phyloP scores from a whole-genome alignment of 2,113 vertebrate species.

The Rhodinocichla rosea region DNA sequence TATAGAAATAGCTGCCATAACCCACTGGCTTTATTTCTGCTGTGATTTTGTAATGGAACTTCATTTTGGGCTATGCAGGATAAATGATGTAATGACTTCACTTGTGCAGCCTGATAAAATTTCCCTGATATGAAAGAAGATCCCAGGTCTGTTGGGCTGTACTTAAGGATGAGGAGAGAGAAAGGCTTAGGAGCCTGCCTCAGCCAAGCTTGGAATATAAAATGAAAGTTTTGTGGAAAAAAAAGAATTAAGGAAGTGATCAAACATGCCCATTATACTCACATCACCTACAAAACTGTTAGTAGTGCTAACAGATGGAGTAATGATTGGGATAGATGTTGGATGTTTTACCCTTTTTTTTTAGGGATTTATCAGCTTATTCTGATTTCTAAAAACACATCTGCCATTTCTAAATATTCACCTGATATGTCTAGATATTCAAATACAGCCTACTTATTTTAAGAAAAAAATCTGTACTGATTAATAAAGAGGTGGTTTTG shows the following conservation, averaged over 20 bases:
- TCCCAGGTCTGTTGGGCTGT: background rate
- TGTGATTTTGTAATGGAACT: background rate
- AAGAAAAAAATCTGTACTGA: background rate
- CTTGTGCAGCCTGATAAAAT: background rate
- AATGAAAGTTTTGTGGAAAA: background rate
- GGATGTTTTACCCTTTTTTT: background rate
- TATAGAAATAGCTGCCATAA: slow-evolving; percentile 8
- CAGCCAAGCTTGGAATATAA: background rate
- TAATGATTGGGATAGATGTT: background rate
- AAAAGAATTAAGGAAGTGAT: background rate
- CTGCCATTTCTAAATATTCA: background rate
- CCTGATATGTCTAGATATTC: background rate
- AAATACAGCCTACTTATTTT: background rate
- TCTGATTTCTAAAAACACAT: background rate
- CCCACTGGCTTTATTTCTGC: background rate
- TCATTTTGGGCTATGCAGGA: background rate
- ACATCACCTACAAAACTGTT: background rate
- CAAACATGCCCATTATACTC: background rate
- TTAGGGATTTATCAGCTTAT: background rate
- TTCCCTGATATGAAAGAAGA: background rate
- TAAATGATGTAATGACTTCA: slow-evolving; percentile 8
- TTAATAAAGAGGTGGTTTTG: background rate
- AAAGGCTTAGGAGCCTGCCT: background rate
- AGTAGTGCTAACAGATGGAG: background rate
- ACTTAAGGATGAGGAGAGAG: background rate